Percentiles rank a stretch among this genome's conserved stretches.
These are phyloP conservation scores for Portevinia maculata DNA, from an alignment of 2,888 invertebrate genomes.

Conservation along the genomic window DNA sequence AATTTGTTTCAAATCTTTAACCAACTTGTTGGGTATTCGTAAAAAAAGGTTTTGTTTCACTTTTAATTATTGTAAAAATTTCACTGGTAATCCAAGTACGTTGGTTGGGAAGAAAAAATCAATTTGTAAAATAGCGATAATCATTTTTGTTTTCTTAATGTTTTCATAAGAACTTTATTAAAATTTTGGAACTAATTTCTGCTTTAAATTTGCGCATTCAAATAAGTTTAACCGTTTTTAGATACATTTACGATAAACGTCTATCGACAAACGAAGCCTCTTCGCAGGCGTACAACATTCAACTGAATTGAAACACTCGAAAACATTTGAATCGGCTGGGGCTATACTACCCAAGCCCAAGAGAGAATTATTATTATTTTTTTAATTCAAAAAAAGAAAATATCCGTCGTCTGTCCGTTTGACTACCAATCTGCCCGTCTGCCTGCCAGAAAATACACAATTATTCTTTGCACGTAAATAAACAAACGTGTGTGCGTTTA, in stretches of 20 bases:
- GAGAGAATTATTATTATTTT: slow-evolving; percentile 49
- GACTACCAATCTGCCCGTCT: slow-evolving; percentile 63
- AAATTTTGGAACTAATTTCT: slow-evolving; percentile 3
- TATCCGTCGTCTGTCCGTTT: slow-evolving; percentile 70
- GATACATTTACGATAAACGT: slow-evolving; percentile 32
- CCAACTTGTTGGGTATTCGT: not conserved
- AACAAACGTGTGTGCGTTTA: slow-evolving; percentile 66
- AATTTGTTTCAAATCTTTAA: slow-evolving; percentile 16
- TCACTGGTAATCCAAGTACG: slow-evolving; percentile 66
- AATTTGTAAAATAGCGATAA: not conserved
- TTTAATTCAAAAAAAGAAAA: slow-evolving; percentile 58
- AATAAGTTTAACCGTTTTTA: slow-evolving; percentile 45
- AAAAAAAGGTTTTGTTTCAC: slow-evolving; percentile 11
- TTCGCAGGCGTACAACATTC: slow-evolving; percentile 65
- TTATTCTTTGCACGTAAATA: slow-evolving; percentile 72
- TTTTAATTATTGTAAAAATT: slow-evolving; percentile 22
- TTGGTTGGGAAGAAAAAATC: not conserved
- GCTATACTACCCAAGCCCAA: slow-evolving; percentile 44
- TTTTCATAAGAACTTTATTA: not conserved
- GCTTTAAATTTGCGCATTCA: not conserved
- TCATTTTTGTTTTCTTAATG: not conserved
- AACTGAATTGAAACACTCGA: slow-evolving; percentile 68
- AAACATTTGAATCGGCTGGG: slow-evolving; percentile 61
- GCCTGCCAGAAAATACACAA: slow-evolving; percentile 73
- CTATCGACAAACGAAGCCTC: slow-evolving; percentile 63